Percentiles rank a stretch among this genome's conserved stretches.
Evolutionary conservation across 2,113 vertebrate genomes (phyloP).

Genomic region (Pyxicephalus adspersus): DNA sequence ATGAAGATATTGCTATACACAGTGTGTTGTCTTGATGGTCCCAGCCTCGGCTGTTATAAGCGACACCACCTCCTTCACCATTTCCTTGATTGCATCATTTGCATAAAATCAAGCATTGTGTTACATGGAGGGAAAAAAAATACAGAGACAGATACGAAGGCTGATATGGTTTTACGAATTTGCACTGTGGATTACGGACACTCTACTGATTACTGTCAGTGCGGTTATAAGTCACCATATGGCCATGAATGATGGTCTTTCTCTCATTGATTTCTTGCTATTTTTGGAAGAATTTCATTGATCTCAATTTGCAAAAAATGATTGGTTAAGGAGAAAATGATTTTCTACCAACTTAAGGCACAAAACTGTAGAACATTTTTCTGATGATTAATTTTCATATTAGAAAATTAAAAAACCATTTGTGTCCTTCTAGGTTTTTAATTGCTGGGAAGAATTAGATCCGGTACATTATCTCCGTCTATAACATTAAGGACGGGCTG

Average conservation of each 20-base stretch:
- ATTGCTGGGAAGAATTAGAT: background rate
- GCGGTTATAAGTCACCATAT: conserved; percentile 75
- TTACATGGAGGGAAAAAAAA: conserved; percentile 65
- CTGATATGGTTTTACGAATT: conserved; percentile 62
- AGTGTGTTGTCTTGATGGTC: conserved; percentile 37
- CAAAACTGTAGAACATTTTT: conserved; percentile 58
- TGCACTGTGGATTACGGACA: conserved; percentile 61
- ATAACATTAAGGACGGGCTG: conserved; percentile 48
- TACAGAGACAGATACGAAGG: conserved; percentile 67
- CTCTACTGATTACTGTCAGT: conserved; percentile 70
- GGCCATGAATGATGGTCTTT: conserved; percentile 70
- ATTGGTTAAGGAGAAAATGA: conserved; percentile 64
- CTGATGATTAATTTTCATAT: conserved; percentile 49
- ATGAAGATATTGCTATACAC: conserved; percentile 19
- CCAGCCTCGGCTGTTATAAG: conserved; percentile 32
- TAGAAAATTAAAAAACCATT: conserved; percentile 57
- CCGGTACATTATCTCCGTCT: conserved; percentile 2
- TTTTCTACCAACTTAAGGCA: conserved; percentile 62
- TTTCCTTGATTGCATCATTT: conserved; percentile 74
- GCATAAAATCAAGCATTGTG: conserved; percentile 71
- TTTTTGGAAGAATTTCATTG: conserved; percentile 72
- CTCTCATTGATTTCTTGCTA: conserved; percentile 76
- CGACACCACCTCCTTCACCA: conserved; percentile 67
- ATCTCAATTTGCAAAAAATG: conserved; percentile 72
- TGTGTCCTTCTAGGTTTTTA: conserved; percentile 47